These are phyloP conservation scores for Stomorhina lunata DNA, from an alignment of 2,888 invertebrate genomes.

Conservation along the genomic window DNA sequence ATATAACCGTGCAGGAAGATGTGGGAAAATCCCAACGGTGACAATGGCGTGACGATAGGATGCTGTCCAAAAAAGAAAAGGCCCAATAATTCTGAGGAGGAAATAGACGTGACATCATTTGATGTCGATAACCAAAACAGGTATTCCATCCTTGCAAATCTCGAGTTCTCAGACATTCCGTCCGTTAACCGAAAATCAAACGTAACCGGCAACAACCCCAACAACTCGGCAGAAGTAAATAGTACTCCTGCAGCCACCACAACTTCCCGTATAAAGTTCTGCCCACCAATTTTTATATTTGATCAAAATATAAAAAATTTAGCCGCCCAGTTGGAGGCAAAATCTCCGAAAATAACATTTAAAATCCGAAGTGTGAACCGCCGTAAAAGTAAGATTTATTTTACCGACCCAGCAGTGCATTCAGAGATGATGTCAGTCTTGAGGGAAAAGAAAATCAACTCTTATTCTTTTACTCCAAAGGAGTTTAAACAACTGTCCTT, in stretches of 20 bases:
- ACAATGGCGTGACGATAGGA: background rate
- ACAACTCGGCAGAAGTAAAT: background rate
- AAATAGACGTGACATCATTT: conserved; percentile 3
- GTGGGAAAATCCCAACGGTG: background rate
- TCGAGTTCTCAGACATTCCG: background rate
- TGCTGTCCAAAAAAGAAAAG: background rate
- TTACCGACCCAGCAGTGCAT: background rate
- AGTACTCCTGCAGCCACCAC: background rate
- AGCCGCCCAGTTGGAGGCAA: background rate
- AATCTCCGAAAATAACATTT: too few relatives aligned
- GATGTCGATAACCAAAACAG: background rate
- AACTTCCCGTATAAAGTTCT: background rate
- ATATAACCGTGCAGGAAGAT: too few relatives aligned
- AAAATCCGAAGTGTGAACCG: background rate
- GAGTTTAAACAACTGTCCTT: background rate
- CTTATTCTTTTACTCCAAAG: conserved; percentile 16
- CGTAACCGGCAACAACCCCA: too few relatives aligned
- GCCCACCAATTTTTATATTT: background rate
- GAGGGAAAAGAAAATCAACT: conserved; percentile 1
- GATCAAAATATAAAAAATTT: background rate
- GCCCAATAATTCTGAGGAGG: background rate
- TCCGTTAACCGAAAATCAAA: too few relatives aligned
- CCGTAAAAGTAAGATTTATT: background rate
- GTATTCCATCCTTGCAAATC: background rate
- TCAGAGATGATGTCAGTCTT: conserved; percentile 23